Percentiles rank a stretch among this genome's conserved stretches.
These are phyloP conservation scores for Diadegma fenestrale DNA, from an alignment of 2,888 invertebrate genomes.

Conservation along the genomic window DNA sequence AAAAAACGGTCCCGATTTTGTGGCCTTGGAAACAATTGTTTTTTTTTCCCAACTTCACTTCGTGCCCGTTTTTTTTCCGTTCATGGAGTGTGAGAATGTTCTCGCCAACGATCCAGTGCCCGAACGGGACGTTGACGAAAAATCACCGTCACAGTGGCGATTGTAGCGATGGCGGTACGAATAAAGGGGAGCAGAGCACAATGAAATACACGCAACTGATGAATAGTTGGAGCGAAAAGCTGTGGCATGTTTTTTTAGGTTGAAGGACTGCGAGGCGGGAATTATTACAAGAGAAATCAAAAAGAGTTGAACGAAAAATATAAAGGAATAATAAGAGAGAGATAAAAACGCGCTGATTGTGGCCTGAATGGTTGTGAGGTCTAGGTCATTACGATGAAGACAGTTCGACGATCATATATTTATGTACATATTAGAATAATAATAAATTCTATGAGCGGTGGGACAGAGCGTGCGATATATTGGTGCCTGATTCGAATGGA, in stretches of 20 bases:
- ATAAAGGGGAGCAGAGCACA: not conserved
- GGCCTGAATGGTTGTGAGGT: constrained; percentile 63
- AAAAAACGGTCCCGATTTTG: no score
- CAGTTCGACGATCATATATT: constrained; percentile 61
- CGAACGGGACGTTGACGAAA: not conserved
- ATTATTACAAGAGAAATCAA: constrained; percentile 19
- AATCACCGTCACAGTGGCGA: constrained; percentile 16
- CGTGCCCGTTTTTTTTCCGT: no score
- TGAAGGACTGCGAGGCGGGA: constrained; percentile 43
- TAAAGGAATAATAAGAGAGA: not conserved
- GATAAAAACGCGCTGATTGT: constrained; percentile 54
- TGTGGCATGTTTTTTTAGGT: constrained; percentile 1
- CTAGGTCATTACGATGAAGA: constrained; percentile 65
- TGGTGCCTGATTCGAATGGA: constrained; percentile 54
- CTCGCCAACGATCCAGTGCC: not conserved
- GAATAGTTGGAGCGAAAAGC: constrained; percentile 22
- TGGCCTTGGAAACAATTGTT: no score
- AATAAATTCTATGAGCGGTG: constrained; percentile 41
- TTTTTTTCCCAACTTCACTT: no score
- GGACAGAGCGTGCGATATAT: constrained; percentile 61
- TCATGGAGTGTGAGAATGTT: not conserved
- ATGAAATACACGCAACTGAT: constrained; percentile 7
- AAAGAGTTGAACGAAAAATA: not conserved
- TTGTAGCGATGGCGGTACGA: constrained; percentile 4
- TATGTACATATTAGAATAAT: constrained; percentile 25